Percentiles rank a stretch among this genome's conserved stretches.
phyloP scores from a whole-genome alignment of 2,888 invertebrate genomes.

The Zaprionus lineosus region DNA sequence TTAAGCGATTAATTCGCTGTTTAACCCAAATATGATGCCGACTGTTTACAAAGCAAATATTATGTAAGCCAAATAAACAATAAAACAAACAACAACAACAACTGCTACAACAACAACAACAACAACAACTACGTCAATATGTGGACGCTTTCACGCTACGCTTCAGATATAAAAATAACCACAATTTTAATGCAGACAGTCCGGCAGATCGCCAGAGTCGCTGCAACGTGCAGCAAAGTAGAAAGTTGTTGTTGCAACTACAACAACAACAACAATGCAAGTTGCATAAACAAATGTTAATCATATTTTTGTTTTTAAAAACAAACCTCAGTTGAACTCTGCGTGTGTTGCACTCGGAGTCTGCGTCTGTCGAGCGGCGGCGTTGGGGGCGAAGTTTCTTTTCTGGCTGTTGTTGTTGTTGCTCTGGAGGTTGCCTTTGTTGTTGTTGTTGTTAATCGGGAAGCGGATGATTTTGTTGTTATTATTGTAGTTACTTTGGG shows the following conservation, averaged over 20 bases:
- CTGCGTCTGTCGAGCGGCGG: slow-evolving; percentile 17
- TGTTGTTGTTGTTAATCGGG: slow-evolving; percentile 19
- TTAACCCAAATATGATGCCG: slow-evolving; percentile 34
- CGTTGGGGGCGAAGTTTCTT: slow-evolving; percentile 53
- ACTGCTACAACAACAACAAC: slow-evolving; percentile 9
- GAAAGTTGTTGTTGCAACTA: slow-evolving; percentile 48
- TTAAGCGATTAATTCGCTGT: no score
- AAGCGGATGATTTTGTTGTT: no score
- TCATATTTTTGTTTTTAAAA: slow-evolving; percentile 17
- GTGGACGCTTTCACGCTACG: slow-evolving; percentile 67
- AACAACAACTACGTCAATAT: slow-evolving; percentile 18
- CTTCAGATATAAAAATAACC: slow-evolving; percentile 59
- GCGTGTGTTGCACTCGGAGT: slow-evolving; percentile 42
- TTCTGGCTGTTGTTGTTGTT: slow-evolving; percentile 8
- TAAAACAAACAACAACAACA: slow-evolving; percentile 23
- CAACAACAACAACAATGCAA: slow-evolving; percentile 19
- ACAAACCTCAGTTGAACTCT: slow-evolving; percentile 54
- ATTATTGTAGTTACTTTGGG: no score
- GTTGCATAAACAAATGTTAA: slow-evolving; percentile 18
- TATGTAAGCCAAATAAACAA: no score
- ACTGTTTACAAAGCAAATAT: slow-evolving; percentile 50
- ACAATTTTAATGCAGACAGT: slow-evolving; percentile 44
- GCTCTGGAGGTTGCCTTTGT: slow-evolving; percentile 17
- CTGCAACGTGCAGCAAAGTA: slow-evolving; percentile 39
- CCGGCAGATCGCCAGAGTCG: slow-evolving; percentile 43